Evolutionary conservation across 1,140 invertebrate genomes (phyloP).

Genomic region (Leptinotarsa texana): DNA sequence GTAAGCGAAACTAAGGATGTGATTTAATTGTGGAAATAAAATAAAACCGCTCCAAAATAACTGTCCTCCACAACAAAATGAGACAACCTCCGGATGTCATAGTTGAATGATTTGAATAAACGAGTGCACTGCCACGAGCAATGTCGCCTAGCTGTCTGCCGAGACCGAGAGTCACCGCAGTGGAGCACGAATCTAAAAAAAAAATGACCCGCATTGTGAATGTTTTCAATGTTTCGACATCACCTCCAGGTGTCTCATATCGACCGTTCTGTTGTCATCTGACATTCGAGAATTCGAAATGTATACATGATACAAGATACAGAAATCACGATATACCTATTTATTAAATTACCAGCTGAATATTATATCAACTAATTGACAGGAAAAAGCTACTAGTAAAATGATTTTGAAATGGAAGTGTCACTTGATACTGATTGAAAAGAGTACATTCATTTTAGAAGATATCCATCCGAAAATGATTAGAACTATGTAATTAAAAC

Average conservation of each 20-base stretch:
- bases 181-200: background rate
- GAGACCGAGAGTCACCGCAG: background rate
- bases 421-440: too few species aligned
- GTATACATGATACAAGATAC: background rate
- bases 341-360: background rate
- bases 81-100: slow-evolving; percentile 4
- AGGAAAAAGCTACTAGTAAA: too few species aligned
- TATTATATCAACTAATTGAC: too few species aligned
- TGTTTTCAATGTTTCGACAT: background rate
- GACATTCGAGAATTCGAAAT: background rate
- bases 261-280: background rate
- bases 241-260: slow-evolving; percentile 7
- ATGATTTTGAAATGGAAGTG: too few species aligned
- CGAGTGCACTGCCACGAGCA: background rate
- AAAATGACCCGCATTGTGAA: slow-evolving; percentile 5
- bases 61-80: background rate
- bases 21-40: too few species aligned
- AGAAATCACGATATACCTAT: background rate
- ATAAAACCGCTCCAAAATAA: background rate
- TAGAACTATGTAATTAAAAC: too few species aligned
- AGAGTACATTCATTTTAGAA: too few species aligned
- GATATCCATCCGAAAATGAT: too few species aligned
- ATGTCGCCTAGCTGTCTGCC: slow-evolving; percentile 4
- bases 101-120: background rate
- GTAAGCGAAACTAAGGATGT: background rate